A percentile compares a stretch with the other conserved stretches of the same genome.
Evolutionary conservation across 1,140 invertebrate species (phyloP).

Genomic region (Choristoneura fumiferana): DNA sequence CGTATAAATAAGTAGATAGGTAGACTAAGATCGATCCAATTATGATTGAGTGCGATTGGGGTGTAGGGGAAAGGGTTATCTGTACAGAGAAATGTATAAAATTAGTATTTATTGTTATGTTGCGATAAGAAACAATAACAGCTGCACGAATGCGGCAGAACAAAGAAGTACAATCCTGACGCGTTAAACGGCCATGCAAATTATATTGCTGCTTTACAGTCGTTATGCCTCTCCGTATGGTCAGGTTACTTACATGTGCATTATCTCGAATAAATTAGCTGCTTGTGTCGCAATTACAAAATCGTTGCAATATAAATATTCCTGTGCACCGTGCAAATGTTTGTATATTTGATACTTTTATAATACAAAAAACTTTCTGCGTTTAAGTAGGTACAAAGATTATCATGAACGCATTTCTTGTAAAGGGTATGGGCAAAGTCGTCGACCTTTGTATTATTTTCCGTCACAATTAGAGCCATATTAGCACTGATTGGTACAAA

Average conservation of each 20-base stretch:
- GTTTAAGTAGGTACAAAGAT: background rate
- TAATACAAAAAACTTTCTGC: no score
- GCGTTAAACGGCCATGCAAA: constrained; percentile 55
- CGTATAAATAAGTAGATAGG: background rate
- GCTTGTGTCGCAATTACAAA: constrained; percentile 48
- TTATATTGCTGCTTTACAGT: constrained; percentile 40
- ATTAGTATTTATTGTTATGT: constrained; percentile 62
- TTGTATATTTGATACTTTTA: constrained; percentile 15
- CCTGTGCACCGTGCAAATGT: background rate
- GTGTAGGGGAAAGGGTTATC: constrained; percentile 45
- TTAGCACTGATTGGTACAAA: constrained; percentile 17
- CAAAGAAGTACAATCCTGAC: constrained; percentile 66
- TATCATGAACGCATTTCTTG: background rate
- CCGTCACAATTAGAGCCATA: constrained; percentile 8
- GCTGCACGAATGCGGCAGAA: constrained; percentile 58
- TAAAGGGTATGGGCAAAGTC: constrained; percentile 1
- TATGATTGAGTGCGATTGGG: constrained; percentile 2
- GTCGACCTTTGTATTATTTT: constrained; percentile 15
- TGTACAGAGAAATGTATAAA: constrained; percentile 62
- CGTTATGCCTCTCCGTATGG: constrained; percentile 38
- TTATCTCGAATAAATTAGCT: constrained; percentile 60
- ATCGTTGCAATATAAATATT: constrained; percentile 27
- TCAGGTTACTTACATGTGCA: constrained; percentile 50
- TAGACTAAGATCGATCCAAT: background rate
- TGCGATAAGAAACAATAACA: constrained; percentile 56